These are phyloP conservation scores for Allophyes oxyacanthae DNA, from an alignment of 2,888 invertebrate genomes.

Conservation along the genomic window DNA sequence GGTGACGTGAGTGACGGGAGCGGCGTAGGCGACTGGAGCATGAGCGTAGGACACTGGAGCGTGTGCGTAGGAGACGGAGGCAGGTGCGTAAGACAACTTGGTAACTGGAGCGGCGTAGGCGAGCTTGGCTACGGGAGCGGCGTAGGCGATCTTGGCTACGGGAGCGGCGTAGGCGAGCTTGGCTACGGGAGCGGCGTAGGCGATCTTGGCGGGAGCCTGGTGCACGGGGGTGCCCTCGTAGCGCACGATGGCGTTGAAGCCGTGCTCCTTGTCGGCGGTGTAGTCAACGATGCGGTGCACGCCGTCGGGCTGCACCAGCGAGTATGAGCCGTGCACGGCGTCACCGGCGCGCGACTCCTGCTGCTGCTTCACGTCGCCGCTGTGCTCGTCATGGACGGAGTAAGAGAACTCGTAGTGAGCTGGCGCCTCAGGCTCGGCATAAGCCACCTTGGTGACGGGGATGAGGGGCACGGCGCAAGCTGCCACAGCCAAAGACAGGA, in stretches of 20 bases:
- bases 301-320: constrained; percentile 85
- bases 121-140: constrained; percentile 50
- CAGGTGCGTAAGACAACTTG: constrained; percentile 52
- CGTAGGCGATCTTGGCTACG: constrained; percentile 32
- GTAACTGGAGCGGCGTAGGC: constrained; percentile 52
- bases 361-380: constrained; percentile 85
- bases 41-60: constrained; percentile 73
- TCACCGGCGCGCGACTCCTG: constrained; percentile 82
- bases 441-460: constrained; percentile 72
- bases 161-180: constrained; percentile 42
- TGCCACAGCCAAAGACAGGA: constrained; percentile 72
- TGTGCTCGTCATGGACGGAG: constrained; percentile 82
- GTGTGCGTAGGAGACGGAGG: constrained; percentile 63
- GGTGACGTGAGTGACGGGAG: constrained; percentile 52
- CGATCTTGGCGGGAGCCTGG: constrained; percentile 55
- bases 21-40: constrained; percentile 61
- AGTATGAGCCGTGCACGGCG: constrained; percentile 83
- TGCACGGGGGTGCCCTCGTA: constrained; percentile 77
- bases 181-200: constrained; percentile 59
- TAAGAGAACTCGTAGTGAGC: constrained; percentile 83
- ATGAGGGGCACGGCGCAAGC: constrained; percentile 62
- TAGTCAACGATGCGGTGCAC: constrained; percentile 83
- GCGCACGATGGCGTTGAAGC: constrained; percentile 83
- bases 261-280: constrained; percentile 79
- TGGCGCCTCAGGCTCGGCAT: constrained; percentile 76